These are phyloP conservation scores for Drosophila dives DNA, from an alignment of 2,888 invertebrate genomes.

Conservation along the genomic window DNA sequence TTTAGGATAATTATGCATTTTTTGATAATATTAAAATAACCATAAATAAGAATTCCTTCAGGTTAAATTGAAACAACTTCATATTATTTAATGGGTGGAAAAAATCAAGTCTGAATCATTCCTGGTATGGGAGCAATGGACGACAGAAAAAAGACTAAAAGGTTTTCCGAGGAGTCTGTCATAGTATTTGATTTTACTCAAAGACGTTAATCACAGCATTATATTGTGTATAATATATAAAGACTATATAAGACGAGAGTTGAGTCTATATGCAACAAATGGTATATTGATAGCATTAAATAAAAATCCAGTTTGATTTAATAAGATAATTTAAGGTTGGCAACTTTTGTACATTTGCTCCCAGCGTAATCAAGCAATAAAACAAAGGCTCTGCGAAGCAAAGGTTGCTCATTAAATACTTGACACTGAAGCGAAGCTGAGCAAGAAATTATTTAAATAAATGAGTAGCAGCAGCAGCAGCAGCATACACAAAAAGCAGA, in stretches of 20 bases:
- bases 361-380: constrained; percentile 29
- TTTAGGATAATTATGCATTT: neutral
- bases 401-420: constrained; percentile 58
- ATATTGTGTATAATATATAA: neutral
- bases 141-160: neutral
- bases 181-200: neutral
- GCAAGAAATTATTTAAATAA: constrained; percentile 70
- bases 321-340: constrained; percentile 8
- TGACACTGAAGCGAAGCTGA: constrained; percentile 47
- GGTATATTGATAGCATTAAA: neutral
- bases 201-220: neutral
- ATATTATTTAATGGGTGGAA: neutral
- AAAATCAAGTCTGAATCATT: neutral
- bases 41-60: neutral
- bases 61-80: neutral
- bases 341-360: constrained; percentile 14
- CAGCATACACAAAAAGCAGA: constrained; percentile 23
- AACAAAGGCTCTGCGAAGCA: constrained; percentile 24
- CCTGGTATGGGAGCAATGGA: neutral
- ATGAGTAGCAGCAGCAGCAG: constrained; percentile 47
- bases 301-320: constrained; percentile 7
- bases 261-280: neutral
- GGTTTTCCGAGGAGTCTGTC: neutral
- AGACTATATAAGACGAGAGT: neutral
- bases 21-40: neutral